Evolutionary conservation across 1,140 invertebrate genomes (phyloP).

Genomic region (Drosophila busckii): DNA sequence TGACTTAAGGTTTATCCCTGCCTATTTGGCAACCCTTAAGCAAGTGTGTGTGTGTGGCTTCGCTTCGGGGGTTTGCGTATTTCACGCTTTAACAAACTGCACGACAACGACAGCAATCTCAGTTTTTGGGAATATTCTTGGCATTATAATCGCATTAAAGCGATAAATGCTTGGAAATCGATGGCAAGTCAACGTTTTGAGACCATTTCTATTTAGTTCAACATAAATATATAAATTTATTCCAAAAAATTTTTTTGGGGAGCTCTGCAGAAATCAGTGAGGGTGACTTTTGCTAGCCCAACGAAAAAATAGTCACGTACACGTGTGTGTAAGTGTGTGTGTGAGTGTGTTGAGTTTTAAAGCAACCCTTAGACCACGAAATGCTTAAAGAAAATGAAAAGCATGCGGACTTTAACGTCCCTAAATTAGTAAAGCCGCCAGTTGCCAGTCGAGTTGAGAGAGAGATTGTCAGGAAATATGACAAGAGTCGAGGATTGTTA

Average conservation of each 20-base stretch:
- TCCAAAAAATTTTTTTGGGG: no score
- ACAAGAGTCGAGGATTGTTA: slow-evolving; percentile 52
- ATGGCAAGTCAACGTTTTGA: slow-evolving; percentile 30
- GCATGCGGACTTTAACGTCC: slow-evolving; percentile 62
- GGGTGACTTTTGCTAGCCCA: slow-evolving; percentile 63
- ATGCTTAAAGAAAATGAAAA: slow-evolving; percentile 24
- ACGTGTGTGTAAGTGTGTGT: no score
- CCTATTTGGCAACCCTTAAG: slow-evolving; percentile 26
- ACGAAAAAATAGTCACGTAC: slow-evolving; percentile 53
- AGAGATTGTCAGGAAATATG: slow-evolving; percentile 52
- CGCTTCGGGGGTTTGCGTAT: slow-evolving; percentile 40
- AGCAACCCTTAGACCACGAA: slow-evolving; percentile 65
- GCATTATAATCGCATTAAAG: slow-evolving; percentile 73
- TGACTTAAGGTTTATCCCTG: slow-evolving; percentile 38
- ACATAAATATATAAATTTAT: no score
- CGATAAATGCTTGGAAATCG: slow-evolving; percentile 70
- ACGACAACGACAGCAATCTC: slow-evolving; percentile 42
- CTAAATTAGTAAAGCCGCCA: slow-evolving; percentile 59
- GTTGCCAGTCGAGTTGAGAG: slow-evolving; percentile 11
- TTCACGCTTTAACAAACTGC: slow-evolving; percentile 65
- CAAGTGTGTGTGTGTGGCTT: neutral
- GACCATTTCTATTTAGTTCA: no score
- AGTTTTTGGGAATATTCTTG: slow-evolving; percentile 45
- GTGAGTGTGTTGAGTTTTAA: no score
- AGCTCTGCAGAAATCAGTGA: slow-evolving; percentile 30